Evolutionary conservation across 2,113 vertebrate species (phyloP), one percentile per base, ranked within the genome.

Genomic region (Amphilophus citrinellus): DNA sequence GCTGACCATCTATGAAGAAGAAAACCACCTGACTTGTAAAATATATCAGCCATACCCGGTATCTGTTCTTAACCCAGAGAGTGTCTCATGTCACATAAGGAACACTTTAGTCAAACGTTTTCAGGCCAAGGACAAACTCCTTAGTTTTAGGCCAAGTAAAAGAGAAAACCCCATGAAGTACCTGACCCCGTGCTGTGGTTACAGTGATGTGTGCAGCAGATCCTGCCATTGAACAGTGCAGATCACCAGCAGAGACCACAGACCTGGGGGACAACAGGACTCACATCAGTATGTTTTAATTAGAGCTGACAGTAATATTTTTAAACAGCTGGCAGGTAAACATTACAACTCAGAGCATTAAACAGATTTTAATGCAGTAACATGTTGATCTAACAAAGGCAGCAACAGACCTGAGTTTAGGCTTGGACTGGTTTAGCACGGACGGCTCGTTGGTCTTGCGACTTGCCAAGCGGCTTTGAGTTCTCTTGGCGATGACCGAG

Each of bases 171-270:
- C 44, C 44, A 47, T 5, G 1, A 0, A 32, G 27, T 81, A 95
- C 94, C 90, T 91, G 87, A n/a, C 94, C 94, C 39, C 2, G 83
- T 10, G 73, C 92, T 10, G 94, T 95, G 17, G 94, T 94, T 5
- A 94, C 88, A 1, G 91, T 87, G 85, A 95, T 63, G 76, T 94
- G 92, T 10, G 93, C 89, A 59, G 90, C 77, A 18, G 90, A 88
- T 66, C 87, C 88, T 1, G 81, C 62, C 61, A 84, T 6, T 4
- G 91, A 81, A 77, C 94, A 93, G 47, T 80, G 83, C 20, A 94
- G 68, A 17, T 95, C 92, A 4, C 94, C 93, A 7, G 90, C 18
- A 5, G 94, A 95, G 71, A 91, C 61, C 0, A 94, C 91, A 0
- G 92, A 90, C 86, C 94, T 94, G 87, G 0, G 47, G 5, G 22